A percentile compares a stretch with the other conserved stretches of the same genome.
phyloP scores from a whole-genome alignment of 2,797 vertebrate genomes.

The Odontamblyopus rebecca region DNA sequence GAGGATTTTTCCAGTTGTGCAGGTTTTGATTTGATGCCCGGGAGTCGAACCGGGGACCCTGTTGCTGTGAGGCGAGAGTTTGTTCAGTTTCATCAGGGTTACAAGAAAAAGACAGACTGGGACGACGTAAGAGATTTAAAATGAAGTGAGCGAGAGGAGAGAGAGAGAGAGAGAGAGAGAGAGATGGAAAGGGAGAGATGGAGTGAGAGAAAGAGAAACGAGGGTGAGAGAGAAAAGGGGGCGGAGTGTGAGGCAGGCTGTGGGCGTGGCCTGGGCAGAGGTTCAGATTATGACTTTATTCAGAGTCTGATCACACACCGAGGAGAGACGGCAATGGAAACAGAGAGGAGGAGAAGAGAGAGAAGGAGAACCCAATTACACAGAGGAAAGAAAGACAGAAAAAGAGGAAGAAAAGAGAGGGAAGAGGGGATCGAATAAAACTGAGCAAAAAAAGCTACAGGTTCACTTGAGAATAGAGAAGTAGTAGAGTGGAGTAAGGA shows the following conservation, averaged over 20 bases:
- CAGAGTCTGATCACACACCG: constrained; percentile 6
- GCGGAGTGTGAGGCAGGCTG: not conserved
- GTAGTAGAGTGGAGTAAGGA: not conserved
- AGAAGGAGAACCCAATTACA: too few relatives aligned
- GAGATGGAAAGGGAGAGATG: too few relatives aligned
- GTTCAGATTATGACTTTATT: not conserved
- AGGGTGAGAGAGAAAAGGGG: not conserved
- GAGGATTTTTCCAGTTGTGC: too few relatives aligned
- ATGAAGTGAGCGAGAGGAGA: not conserved
- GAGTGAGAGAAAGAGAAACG: not conserved
- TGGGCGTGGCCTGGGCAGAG: constrained; percentile 1
- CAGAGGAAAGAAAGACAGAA: not conserved
- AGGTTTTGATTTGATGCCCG: too few relatives aligned
- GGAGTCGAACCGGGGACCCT: too few relatives aligned
- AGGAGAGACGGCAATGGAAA: not conserved
- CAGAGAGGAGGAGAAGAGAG: not conserved
- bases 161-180: not conserved
- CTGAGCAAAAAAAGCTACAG: not conserved
- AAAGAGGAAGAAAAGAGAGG: not conserved
- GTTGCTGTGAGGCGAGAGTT: too few relatives aligned
- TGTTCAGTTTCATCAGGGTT: too few relatives aligned
- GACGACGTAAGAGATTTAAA: too few relatives aligned
- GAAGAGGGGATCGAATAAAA: not conserved
- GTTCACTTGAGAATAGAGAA: not conserved
- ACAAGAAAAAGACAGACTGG: too few relatives aligned